Base-by-base conservation (phyloP, 2,113 vertebrate species). In the Rhinopithecus roxellana region DNA sequence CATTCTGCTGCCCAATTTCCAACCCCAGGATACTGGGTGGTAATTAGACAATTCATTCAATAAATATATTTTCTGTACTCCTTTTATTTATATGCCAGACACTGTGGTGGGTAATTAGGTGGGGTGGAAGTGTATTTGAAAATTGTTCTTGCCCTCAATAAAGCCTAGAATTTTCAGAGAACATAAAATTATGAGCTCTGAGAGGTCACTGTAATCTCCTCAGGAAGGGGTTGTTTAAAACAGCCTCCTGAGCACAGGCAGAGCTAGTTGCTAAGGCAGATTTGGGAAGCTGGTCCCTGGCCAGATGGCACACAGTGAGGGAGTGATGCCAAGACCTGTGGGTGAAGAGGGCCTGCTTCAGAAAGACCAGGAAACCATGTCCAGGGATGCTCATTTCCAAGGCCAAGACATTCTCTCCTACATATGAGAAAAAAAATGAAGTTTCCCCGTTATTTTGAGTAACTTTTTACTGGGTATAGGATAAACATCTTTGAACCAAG, bases 181-280 rank as follows among this genome's bases (percentile, higher is more conserved):
- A 74, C 32, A 59, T 81, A 69, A 90, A 96, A 80, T 70, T 16
- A 59, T n/a, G 35, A 89, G 3, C 72, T 93, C 43, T n/a, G 38
- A 89, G 52, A 75, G 20, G 74, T 61, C 52, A 75, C n/a, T 52
- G 18, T 89, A 70, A 77, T 95, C 69, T n/a, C 52, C 89, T 93
- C 55, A 69, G 13, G 43, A 85, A 89, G 40, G 30, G 40, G 10
- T 61, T 93, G 38, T 48, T 92, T 50, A 52, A 93, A 78, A 75
- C 74, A 69, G 67, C 74, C 81, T 83, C 48, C 69, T 61, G 55
- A 77, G 43, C 85, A 50, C 27, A 2, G n/a, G 52, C 57, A 75
- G 72, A 77, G 74, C 45, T 93, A 50, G 92, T 95, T 95, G 93
- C 90, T 95, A 48, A 82, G 84, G 82, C 95, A 95, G 69, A 95